phyloP scores from a whole-genome alignment of 1,140 invertebrate species.

The Heterodera schachtii region DNA sequence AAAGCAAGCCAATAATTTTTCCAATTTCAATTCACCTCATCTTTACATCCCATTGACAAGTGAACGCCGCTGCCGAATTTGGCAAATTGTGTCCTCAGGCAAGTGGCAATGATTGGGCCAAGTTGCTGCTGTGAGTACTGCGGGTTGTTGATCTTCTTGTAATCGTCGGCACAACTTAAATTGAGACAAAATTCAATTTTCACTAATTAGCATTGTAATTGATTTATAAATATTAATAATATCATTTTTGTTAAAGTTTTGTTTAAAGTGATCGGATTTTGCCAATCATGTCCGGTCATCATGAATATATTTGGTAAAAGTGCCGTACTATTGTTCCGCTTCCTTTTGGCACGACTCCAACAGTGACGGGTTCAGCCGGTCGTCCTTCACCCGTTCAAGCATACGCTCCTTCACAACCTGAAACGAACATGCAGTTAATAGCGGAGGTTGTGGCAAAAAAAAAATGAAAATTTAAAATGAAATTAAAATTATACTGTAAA shows the following conservation, averaged over 20 bases:
- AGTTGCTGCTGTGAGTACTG: conserved; percentile 49
- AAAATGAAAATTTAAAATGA: too few relatives aligned
- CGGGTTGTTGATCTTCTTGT: conserved; percentile 49
- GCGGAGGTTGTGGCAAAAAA: too few relatives aligned
- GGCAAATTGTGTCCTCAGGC: conserved; percentile 58
- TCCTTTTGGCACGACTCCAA: conserved; percentile 58
- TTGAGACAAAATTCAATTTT: neutral
- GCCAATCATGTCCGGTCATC: too few relatives aligned
- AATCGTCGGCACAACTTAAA: conserved; percentile 59
- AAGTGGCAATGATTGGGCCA: conserved; percentile 54
- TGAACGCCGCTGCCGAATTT: conserved; percentile 47
- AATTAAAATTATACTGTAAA: too few relatives aligned
- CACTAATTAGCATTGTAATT: too few relatives aligned
- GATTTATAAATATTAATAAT: too few relatives aligned
- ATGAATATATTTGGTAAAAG: neutral
- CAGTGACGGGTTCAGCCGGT: conserved; percentile 57
- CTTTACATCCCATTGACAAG: conserved; percentile 49
- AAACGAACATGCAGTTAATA: neutral
- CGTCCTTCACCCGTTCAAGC: conserved; percentile 70
- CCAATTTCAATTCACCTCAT: conserved; percentile 48
- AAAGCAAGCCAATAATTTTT: neutral
- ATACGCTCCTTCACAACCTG: conserved; percentile 82
- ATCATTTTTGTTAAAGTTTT: too few relatives aligned
- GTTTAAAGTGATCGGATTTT: too few relatives aligned
- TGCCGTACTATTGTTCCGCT: conserved; percentile 56